Conservation (phyloP, 2,797 vertebrate species). For the Chrosomus eos region DNA sequence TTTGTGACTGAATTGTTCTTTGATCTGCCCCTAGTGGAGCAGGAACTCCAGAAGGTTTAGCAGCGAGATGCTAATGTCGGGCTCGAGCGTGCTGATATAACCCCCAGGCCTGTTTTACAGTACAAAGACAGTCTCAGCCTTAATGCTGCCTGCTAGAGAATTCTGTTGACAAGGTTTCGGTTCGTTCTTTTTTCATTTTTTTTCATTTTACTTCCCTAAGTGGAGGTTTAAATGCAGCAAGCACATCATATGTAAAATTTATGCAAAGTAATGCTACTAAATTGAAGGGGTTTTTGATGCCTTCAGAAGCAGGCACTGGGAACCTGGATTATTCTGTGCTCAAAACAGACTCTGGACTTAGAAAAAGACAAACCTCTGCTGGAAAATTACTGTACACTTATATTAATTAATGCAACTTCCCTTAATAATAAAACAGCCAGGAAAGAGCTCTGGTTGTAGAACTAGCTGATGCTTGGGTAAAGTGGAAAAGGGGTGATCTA, state of each 20-base stretch:
- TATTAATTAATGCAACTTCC: constrained; percentile 9
- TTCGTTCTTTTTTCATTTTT: neutral
- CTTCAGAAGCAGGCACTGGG: constrained; percentile 37
- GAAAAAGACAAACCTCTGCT: constrained; percentile 27
- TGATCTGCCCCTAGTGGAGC: constrained; percentile 77
- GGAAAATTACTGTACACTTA: neutral
- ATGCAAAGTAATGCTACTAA: constrained; percentile 69
- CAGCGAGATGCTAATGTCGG: constrained; percentile 71
- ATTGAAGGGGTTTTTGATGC: constrained; percentile 69
- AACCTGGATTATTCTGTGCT: constrained; percentile 36
- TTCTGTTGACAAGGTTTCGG: constrained; percentile 63
- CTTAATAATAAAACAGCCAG: neutral
- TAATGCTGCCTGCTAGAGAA: constrained; percentile 65
- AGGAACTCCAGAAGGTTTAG: constrained; percentile 76
- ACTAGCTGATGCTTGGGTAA: neutral
- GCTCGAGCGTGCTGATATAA: constrained; percentile 72
- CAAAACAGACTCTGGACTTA: constrained; percentile 5
- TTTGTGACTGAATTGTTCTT: constrained; percentile 74
- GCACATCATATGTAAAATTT: constrained; percentile 61
- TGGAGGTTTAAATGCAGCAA: constrained; percentile 64
- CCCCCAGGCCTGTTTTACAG: constrained; percentile 55
- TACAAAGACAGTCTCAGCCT: constrained; percentile 58
- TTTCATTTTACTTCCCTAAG: constrained; percentile 55
- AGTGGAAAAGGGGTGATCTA: neutral
- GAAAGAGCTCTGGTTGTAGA: neutral